Percentiles rank a stretch among this genome's conserved stretches.
Conservation (phyloP, 1,140 invertebrate genomes). For the Orius laevigatus region DNA sequence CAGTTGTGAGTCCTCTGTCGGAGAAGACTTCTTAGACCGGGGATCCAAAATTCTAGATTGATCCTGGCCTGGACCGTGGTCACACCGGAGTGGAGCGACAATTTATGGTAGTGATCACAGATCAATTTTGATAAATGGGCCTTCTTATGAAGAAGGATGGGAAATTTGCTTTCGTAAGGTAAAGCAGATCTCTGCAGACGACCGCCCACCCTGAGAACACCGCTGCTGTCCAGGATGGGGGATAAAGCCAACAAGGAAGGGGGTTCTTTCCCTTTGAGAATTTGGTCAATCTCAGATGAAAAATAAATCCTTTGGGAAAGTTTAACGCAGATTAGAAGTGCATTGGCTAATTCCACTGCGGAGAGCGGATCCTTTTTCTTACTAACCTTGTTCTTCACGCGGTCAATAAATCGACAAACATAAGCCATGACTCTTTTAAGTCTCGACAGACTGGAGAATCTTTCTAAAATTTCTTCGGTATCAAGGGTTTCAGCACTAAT, state of each 20-base stretch:
- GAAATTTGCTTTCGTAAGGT: background rate
- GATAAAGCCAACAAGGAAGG: constrained; percentile 20
- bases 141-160: constrained; percentile 24
- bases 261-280: background rate
- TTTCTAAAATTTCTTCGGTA: too few relatives aligned
- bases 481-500: too few relatives aligned
- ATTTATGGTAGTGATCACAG: constrained; percentile 20
- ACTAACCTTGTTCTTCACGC: too few relatives aligned
- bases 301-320: background rate
- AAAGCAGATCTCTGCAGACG: background rate
- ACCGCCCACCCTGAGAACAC: background rate
- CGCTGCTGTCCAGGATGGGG: constrained; percentile 6
- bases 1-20: constrained; percentile 20
- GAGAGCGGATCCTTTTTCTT: too few relatives aligned
- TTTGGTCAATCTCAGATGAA: constrained; percentile 13
- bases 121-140: constrained; percentile 18
- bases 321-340: background rate
- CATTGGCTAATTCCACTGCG: background rate
- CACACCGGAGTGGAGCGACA: constrained; percentile 23
- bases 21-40: constrained; percentile 17
- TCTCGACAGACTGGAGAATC: too few relatives aligned
- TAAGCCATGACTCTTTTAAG: too few relatives aligned
- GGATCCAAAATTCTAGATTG: constrained; percentile 23
- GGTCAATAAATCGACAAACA: too few relatives aligned
- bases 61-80: constrained; percentile 21